A percentile compares a stretch with the other conserved stretches of the same genome.
Evolutionary conservation across 2,797 vertebrate species (phyloP).

Genomic region (Dipus sagitta): DNA sequence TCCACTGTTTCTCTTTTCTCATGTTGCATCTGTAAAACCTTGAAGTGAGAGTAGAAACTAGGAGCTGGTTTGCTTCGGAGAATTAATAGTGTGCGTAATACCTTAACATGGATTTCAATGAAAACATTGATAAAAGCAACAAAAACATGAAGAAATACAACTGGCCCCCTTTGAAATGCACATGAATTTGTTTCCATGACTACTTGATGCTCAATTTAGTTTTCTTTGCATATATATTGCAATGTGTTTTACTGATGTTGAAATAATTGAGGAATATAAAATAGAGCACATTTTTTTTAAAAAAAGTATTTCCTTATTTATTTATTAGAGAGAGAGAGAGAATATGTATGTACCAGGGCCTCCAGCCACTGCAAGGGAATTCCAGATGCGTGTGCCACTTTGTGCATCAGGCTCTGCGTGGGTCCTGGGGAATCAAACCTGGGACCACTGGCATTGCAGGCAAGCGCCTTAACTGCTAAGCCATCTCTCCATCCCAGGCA

Average conservation of each 20-base stretch:
- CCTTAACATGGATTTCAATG: not conserved
- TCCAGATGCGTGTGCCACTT: too few species aligned
- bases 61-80: not conserved
- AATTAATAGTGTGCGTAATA: not conserved
- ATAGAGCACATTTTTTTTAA: too few species aligned
- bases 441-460: too few species aligned
- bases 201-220: not conserved
- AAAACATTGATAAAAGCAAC: not conserved
- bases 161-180: not conserved
- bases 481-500: too few species aligned
- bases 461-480: too few species aligned
- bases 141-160: not conserved
- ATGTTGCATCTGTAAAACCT: not conserved
- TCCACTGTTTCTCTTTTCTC: not conserved
- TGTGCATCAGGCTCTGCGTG: too few species aligned
- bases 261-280: not conserved
- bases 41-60: not conserved
- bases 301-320: too few species aligned
- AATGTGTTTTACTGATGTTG: not conserved
- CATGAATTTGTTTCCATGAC: not conserved
- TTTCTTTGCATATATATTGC: not conserved
- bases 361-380: too few species aligned
- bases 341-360: too few species aligned
- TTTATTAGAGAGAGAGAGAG: too few species aligned
- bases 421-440: too few species aligned